Conservation (phyloP, 30 jellyfish, hydroid and myxozoan species). For the Hydractinia echinata region DNA sequence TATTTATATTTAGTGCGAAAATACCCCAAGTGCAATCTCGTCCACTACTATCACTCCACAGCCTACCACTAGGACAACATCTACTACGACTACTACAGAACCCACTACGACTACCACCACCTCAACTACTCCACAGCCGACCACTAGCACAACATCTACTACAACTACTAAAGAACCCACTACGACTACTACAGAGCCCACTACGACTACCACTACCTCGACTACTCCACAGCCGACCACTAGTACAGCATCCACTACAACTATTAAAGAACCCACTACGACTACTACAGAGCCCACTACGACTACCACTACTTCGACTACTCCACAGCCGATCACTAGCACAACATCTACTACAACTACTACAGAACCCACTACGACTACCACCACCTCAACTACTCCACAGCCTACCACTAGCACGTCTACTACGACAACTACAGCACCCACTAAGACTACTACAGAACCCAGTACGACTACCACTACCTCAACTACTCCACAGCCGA, state of each 20-base stretch:
- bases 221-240: neutral
- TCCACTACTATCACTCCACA: no score
- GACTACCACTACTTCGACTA: neutral
- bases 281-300: neutral
- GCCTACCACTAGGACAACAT: no score
- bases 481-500: neutral
- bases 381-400: neutral
- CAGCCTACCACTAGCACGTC: no score
- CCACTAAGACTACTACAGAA: neutral
- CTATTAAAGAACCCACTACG: neutral
- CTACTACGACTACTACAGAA: no score
- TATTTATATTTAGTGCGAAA: no score
- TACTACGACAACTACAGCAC: neutral
- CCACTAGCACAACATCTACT: no score
- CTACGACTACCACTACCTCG: neutral
- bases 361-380: neutral
- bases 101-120: no score
- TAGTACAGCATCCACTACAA: neutral
- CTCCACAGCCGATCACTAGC: neutral
- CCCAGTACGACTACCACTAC: neutral
- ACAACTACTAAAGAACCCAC: no score
- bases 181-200: neutral
- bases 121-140: no score
- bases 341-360: constrained; percentile 8
- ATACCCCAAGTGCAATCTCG: no score